These are phyloP conservation scores for Anguilla japonica DNA, from an alignment of 2,113 vertebrate genomes.

Conservation along the genomic window DNA sequence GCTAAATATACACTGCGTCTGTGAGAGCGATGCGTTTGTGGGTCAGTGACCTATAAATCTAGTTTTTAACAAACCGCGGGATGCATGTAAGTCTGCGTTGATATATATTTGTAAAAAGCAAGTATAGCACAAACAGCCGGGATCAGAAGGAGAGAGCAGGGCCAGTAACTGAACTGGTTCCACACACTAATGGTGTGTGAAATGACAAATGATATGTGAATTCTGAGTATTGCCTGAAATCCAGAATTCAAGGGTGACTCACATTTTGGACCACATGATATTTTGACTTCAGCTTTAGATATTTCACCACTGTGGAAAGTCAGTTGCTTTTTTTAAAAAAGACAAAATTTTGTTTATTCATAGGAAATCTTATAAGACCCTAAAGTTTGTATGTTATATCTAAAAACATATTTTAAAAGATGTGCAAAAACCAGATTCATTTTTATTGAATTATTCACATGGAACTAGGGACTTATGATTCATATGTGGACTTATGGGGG, in stretches of 20 bases:
- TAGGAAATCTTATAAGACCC: too few species aligned
- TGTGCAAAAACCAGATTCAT: not conserved
- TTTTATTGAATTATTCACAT: not conserved
- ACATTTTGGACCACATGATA: not conserved
- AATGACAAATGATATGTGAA: not conserved
- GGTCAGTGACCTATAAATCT: constrained; percentile 39
- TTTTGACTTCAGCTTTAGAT: not conserved
- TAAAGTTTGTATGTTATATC: not conserved
- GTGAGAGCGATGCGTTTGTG: constrained; percentile 23
- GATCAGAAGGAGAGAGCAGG: not conserved
- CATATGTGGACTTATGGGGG: not conserved
- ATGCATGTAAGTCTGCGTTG: not conserved
- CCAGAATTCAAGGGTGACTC: not conserved
- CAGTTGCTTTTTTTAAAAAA: not conserved
- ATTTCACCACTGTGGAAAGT: not conserved
- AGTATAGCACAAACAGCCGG: not conserved
- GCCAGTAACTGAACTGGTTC: not conserved
- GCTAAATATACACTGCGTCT: constrained; percentile 7
- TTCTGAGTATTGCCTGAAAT: not conserved
- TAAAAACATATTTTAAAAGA: not conserved
- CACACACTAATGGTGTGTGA: not conserved
- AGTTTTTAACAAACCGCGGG: constrained; percentile 12
- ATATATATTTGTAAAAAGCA: not conserved
- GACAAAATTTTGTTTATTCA: too few species aligned
- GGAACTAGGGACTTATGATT: not conserved